Evolutionary conservation across 2,797 vertebrate genomes (phyloP), one percentile per base, ranked within the genome.

Genomic region (Dromococcyx pavoninus): DNA sequence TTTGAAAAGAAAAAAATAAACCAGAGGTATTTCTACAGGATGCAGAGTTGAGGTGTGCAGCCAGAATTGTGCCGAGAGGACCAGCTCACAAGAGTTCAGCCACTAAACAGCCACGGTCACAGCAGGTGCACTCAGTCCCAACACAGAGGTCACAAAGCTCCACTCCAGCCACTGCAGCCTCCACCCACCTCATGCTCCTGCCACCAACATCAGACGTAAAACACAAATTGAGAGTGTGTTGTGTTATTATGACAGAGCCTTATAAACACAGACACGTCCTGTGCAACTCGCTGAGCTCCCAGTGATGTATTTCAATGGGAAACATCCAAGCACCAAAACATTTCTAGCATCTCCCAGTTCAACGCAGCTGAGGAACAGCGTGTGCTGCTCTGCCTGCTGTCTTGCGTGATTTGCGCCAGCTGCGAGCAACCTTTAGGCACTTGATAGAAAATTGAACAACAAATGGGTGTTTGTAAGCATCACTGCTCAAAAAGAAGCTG

Each of bases 181-280:
- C 50, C 25, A 75, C 78, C 64, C 17, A 7, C 37, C 32, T 44
- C 9, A 1, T 17, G 27, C 22, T 35, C 41, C 85, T 23, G 17
- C 61, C 65, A 64, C 7, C 53, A 51, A 8, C 25, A 19, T 2
- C 37, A 41, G 58, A 50, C 14, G 22, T 13, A 51, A 73, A 32
- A 1, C 56, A 64, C 33, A 50, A 72, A 85, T 27, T 25, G 58
- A 54, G 61, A 57, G 58, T 0, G 0, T 7, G 50, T 8, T 2
- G 1, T n/a, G 27, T n/a, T 58, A 5, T 0, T 24, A 7, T 11
- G 35, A 32, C 25, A 82, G 51, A 67, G 21, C 58, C 72, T 73
- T 23, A 35, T 16, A 61, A 73, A 75, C 27, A n/a, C 72, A 13
- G 43, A 10, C 4, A 21, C 5, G 27, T 21, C 39, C 22, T 21